Base-by-base conservation (phyloP, 2,888 invertebrate species). In the Ellobium chinense region DNA sequence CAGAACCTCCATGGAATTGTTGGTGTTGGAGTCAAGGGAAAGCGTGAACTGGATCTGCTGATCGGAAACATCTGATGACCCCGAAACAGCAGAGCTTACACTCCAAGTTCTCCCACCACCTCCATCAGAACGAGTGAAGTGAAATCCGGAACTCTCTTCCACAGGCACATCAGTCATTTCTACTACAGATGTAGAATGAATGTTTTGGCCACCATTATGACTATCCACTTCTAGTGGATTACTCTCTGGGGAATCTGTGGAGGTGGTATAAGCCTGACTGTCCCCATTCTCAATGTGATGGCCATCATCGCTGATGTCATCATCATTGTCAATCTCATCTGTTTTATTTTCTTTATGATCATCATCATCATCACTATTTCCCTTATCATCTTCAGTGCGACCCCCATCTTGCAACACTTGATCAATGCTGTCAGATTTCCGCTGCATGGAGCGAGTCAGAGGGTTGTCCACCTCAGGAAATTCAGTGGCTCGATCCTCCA, bases 341-440 rank as follows among this genome's bases (percentile, higher is more conserved):
- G 27, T 14, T 36, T 14, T 39, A 60, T 46, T 46, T 46, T 46
- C 46, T 68, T n/a, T 34, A 21, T 36, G 21, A 68, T 9, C 36
- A 9, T 18, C 46, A 37, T 34, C 34, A 12, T 74, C 31, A 21
- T 63, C n/a, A 60, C n/a, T 68, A n/a, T 63, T 37, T 21, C 9
- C 60, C 58, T 78, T 31, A 14, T 14, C 54, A 72, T 54, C 54
- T 24, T 36, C 36, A 27, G 69, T n/a, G 21, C 5, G 29, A n/a
- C 29, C 56, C 2, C 60, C 80, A 36, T 85, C 85, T 37, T 86
- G 86, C 31, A 90, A 83, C 37, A 87, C 85, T 68, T 85, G 84
- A 80, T 90, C 89, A 63, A 90, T 90, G 68, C 84, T 86, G 36
- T 84, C 83, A 2, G 89, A 88, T 73, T 86, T 85, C 54, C 80